Evolutionary conservation across 1,140 invertebrate species (phyloP).

Genomic region (Drosophila albomicans): DNA sequence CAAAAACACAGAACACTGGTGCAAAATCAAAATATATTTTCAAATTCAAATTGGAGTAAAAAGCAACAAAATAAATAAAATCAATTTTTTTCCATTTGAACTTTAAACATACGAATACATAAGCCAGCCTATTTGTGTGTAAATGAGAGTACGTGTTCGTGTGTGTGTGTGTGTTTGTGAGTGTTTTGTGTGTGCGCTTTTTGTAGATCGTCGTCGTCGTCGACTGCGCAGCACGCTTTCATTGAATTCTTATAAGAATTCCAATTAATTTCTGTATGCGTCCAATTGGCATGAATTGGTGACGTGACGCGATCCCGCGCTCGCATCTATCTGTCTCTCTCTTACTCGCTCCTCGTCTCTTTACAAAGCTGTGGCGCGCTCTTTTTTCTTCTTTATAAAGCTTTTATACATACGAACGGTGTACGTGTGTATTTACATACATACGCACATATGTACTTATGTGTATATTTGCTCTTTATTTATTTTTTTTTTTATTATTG

Average conservation of each 20-base stretch:
- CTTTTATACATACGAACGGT: conserved; percentile 39
- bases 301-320: conserved; percentile 74
- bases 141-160: conserved; percentile 4
- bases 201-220: conserved; percentile 33
- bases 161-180: conserved; percentile 9
- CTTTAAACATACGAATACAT: conserved; percentile 67
- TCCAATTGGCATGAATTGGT: conserved; percentile 83
- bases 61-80: conserved; percentile 41
- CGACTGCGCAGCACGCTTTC: conserved; percentile 61
- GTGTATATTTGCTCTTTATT: conserved; percentile 46
- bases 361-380: conserved; percentile 43
- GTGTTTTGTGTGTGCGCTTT: conserved; percentile 14
- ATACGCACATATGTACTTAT: conserved; percentile 14
- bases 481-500: conserved; percentile 36
- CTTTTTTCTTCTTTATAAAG: conserved; percentile 31
- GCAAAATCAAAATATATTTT: conserved; percentile 42
- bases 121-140: conserved; percentile 6
- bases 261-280: conserved; percentile 80
- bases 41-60: conserved; percentile 69
- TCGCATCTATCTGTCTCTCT: conserved; percentile 40
- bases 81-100: conserved; percentile 69
- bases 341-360: conserved; percentile 28
- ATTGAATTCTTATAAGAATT: conserved; percentile 83
- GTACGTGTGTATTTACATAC: conserved; percentile 28
- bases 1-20: conserved; percentile 30